Conservation (phyloP, 2,113 vertebrate genomes). For the Dendrocopos noguchii region DNA sequence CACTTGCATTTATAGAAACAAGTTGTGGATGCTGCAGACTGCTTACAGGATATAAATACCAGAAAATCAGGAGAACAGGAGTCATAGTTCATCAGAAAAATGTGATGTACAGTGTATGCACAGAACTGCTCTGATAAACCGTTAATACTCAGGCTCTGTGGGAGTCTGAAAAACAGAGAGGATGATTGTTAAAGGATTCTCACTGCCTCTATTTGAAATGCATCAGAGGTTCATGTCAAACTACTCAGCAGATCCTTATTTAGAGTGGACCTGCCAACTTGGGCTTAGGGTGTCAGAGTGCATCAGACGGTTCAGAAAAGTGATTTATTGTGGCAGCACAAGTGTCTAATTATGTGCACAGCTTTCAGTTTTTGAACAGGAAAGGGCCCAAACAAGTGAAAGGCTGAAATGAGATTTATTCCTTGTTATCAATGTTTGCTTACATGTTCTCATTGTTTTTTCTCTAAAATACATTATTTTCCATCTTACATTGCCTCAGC, state of each 20-base stretch:
- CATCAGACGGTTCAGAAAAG: slow-evolving; percentile 68
- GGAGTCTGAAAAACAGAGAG: slow-evolving; percentile 35
- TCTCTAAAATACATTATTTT: slow-evolving; percentile 39
- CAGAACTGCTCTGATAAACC: slow-evolving; percentile 27
- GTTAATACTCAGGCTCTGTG: background rate
- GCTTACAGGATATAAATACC: background rate
- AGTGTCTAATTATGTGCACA: slow-evolving; percentile 70
- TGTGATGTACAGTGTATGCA: background rate
- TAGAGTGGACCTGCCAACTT: slow-evolving; percentile 51
- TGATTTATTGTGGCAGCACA: slow-evolving; percentile 71
- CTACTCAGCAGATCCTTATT: slow-evolving; percentile 69
- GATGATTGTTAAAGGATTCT: slow-evolving; percentile 45
- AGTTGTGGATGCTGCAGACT: background rate
- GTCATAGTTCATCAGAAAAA: background rate
- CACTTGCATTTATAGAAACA: background rate
- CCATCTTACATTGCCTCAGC: background rate
- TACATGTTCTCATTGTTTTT: slow-evolving; percentile 18
- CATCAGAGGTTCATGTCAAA: slow-evolving; percentile 67
- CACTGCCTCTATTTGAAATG: slow-evolving; percentile 61
- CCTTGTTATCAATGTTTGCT: slow-evolving; percentile 20
- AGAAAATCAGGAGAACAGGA: background rate
- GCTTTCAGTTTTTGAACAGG: slow-evolving; percentile 60
- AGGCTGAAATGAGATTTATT: slow-evolving; percentile 41
- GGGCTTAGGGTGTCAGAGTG: slow-evolving; percentile 63
- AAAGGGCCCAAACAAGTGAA: slow-evolving; percentile 41